phyloP scores from a whole-genome alignment of 1,140 invertebrate genomes.

The Odontomachus brunneus region DNA sequence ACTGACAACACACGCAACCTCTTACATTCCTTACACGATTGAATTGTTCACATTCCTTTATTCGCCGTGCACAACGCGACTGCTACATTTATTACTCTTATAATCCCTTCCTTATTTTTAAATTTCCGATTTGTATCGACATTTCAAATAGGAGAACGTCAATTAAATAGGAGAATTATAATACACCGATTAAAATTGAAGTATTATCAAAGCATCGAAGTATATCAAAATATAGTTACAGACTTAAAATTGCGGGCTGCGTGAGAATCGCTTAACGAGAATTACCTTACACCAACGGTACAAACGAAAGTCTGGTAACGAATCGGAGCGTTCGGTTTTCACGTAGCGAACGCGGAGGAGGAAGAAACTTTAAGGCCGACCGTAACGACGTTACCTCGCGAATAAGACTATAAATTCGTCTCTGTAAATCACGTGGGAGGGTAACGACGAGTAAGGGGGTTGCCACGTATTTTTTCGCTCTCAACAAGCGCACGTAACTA shows the following conservation, averaged over 20 bases:
- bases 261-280: conserved; percentile 11
- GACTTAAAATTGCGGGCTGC: neutral
- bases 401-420: conserved; percentile 76
- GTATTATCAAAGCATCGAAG: conserved; percentile 2
- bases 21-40: too few species aligned
- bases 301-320: neutral
- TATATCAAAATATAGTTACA: neutral
- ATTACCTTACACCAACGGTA: neutral
- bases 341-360: neutral
- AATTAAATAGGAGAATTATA: too few species aligned
- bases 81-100: too few species aligned
- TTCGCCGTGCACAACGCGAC: too few species aligned
- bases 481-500: conserved; percentile 41
- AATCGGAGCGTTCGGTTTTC: neutral
- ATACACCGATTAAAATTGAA: neutral
- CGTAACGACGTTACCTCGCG: conserved; percentile 61
- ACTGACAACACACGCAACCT: too few species aligned
- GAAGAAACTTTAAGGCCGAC: conserved; percentile 56
- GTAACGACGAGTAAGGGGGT: conserved; percentile 63
- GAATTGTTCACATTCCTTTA: too few species aligned
- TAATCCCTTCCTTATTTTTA: too few species aligned
- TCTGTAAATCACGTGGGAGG: conserved; percentile 73
- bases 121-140: too few species aligned
- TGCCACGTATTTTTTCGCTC: conserved; percentile 47
- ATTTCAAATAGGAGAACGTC: too few species aligned